These are phyloP conservation scores for Neocrepidodera transversa DNA, from an alignment of 2,888 invertebrate species.

Conservation along the genomic window DNA sequence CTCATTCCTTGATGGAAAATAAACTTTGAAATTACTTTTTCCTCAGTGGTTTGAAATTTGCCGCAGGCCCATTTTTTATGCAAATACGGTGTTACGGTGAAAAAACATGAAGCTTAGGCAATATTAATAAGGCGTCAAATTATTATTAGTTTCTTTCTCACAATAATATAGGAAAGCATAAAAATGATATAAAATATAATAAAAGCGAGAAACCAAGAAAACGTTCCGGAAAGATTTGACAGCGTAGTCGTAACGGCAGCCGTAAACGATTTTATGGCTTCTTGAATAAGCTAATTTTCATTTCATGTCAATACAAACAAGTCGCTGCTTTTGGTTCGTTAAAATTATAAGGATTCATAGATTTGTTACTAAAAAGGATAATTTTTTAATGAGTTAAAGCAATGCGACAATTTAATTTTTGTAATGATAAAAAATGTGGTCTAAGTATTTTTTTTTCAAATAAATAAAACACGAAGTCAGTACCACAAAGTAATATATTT, in stretches of 20 bases:
- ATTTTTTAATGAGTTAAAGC: no score
- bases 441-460: no score
- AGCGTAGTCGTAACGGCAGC: neutral
- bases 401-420: no score
- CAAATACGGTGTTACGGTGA: slow-evolving; percentile 17
- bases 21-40: slow-evolving; percentile 24
- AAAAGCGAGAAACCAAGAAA: slow-evolving; percentile 22
- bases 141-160: neutral
- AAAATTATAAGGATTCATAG: neutral
- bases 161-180: neutral
- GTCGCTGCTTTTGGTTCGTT: neutral
- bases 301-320: slow-evolving; percentile 16
- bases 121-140: neutral
- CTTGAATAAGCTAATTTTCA: slow-evolving; percentile 23
- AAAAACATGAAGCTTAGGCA: slow-evolving; percentile 9
- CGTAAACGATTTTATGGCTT: slow-evolving; percentile 25
- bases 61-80: slow-evolving; percentile 23
- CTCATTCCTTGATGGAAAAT: slow-evolving; percentile 11
- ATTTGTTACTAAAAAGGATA: neutral
- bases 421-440: no score
- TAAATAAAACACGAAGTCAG: no score
- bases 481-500: no score
- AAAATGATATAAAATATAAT: slow-evolving; percentile 5
- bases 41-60: slow-evolving; percentile 14
- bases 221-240: slow-evolving; percentile 20